Base-by-base conservation (phyloP, 2,888 invertebrate genomes). In the Branchellion lobata region DNA sequence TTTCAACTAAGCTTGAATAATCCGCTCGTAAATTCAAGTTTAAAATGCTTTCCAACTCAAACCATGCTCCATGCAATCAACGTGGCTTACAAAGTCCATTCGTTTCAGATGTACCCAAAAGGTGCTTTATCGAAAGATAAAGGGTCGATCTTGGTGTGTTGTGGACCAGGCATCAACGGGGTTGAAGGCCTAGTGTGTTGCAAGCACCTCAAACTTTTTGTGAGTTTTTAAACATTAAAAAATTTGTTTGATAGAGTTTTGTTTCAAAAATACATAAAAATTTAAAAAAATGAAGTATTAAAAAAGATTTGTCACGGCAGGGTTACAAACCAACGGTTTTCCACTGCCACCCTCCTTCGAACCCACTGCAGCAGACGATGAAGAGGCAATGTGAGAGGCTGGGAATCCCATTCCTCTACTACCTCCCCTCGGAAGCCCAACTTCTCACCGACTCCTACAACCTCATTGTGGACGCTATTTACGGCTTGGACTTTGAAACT, bases 111-210 rank as follows among this genome's bases (percentile, higher is more conserved):
- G 8, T 82, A 81, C 51, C 87, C 87, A 0, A 80, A 84, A 33
- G 86, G 86, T 36, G 83, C 83, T 5, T 84, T 87, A 83, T 84
- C 84, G 40, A 85, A 85, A 79, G 85, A 85, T 76, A 85, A 85
- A 78, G 85, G 85, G 21, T 85, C 86, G 3, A 88, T 90, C 1
- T 84, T 90, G 57, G 87, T 91, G 14, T 86, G 88, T 91, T 95
- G 89, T 92, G 98, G 83, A 91, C 97, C 84, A 0, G 96, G 98
- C 18, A 98, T 98, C 88, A 99, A 99, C 89, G 99, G 99, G 8
- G 99, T 98, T 0, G 98, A 99, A 88, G 99, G 98, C 0, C 89
- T 99, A 57, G 98, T 98, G 36, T 96, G 95, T 86, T 97, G 98
- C 0, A 90, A 98, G 80, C 98, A 99, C 87, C 90, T 99, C 84